Conservation (phyloP, 1,140 invertebrate genomes). For the Drosophila orena region DNA sequence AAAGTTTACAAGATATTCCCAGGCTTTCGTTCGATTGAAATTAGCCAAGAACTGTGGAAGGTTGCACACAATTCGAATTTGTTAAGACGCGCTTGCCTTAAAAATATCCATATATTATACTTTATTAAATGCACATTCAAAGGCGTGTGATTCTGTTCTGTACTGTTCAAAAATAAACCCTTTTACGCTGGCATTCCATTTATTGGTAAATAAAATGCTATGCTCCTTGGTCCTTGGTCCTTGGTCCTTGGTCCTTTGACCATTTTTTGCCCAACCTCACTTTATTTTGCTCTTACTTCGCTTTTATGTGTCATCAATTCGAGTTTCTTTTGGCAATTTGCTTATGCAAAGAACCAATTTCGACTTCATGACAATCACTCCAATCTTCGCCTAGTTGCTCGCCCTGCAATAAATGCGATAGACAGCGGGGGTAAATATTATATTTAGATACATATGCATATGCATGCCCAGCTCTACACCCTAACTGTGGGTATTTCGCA, state of each 20-base stretch:
- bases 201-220: conserved; percentile 10
- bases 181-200: background rate
- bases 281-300: conserved; percentile 1
- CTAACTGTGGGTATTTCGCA: background rate
- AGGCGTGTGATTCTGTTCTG: background rate
- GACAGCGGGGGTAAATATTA: conserved; percentile 32
- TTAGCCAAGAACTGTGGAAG: conserved; percentile 22
- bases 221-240: background rate
- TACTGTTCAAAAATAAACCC: conserved; percentile 1
- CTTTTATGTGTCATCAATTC: conserved; percentile 51
- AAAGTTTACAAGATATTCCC: conserved; percentile 20
- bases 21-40: conserved; percentile 18
- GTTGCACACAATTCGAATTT: conserved; percentile 6
- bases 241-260: background rate
- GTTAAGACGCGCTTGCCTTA: background rate
- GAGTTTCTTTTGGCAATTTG: conserved; percentile 44
- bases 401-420: conserved; percentile 42
- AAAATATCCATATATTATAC: too few species aligned
- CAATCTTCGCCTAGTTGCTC: conserved; percentile 45
- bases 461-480: background rate
- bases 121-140: background rate
- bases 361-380: conserved; percentile 53
- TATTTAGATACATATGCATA: conserved; percentile 25
- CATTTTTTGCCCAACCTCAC: background rate
- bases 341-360: conserved; percentile 53